Conservation (phyloP, 2,113 vertebrate species). For the Grantiella picta region DNA sequence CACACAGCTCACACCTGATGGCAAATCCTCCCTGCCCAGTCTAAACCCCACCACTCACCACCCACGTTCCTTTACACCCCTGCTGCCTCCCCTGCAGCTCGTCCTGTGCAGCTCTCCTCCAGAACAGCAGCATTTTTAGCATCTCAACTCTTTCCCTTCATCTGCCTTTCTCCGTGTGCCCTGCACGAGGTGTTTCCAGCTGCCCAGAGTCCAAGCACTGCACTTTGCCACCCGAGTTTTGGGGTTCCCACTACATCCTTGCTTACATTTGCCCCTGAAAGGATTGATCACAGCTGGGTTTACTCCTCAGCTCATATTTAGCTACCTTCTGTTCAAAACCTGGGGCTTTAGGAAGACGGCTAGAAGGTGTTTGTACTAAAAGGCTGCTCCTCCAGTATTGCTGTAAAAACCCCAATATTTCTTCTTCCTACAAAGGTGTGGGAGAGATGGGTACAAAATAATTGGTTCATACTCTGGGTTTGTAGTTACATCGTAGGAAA, state of each 20-base stretch:
- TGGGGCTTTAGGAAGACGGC: neutral
- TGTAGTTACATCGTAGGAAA: neutral
- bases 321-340: neutral
- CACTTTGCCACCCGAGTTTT: neutral
- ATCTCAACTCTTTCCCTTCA: neutral
- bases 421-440: neutral
- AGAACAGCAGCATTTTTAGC: neutral
- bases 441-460: neutral
- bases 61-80: neutral
- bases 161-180: neutral
- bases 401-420: neutral
- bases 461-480: neutral
- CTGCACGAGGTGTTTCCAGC: fast-evolving
- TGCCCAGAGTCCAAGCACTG: neutral
- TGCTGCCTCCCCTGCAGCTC: neutral
- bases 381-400: neutral
- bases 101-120: neutral
- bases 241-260: neutral
- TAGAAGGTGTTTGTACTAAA: neutral
- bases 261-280: neutral
- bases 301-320: neutral
- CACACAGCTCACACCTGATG: neutral
- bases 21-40: neutral
- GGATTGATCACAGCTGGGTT: neutral
- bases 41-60: neutral